Conservation (phyloP, 2,113 vertebrate species). For the Serilophus lunatus region DNA sequence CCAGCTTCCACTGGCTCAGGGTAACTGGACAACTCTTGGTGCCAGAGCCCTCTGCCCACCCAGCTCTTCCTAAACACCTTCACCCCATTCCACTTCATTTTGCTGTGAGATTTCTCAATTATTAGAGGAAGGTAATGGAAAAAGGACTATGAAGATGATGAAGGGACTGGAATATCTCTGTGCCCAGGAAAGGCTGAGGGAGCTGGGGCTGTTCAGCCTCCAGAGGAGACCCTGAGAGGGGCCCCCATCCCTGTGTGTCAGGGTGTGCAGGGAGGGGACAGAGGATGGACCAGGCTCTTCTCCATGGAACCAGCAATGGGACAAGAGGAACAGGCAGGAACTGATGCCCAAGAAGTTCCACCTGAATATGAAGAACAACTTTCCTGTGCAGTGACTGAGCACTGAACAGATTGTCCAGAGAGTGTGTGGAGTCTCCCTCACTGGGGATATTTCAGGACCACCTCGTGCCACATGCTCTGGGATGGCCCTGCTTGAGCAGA, state of each 20-base stretch:
- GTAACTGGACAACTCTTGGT: background rate
- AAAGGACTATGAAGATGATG: background rate
- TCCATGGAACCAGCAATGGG: background rate
- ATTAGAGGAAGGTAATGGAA: background rate
- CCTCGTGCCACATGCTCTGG: background rate
- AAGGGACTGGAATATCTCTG: background rate
- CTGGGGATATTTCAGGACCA: background rate
- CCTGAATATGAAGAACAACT: background rate
- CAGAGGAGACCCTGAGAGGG: background rate
- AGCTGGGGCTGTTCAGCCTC: background rate
- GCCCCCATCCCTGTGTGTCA: background rate
- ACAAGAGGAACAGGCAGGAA: background rate
- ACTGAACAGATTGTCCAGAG: background rate
- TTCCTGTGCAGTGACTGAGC: background rate
- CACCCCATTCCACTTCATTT: background rate
- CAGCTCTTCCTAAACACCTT: background rate
- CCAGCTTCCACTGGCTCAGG: background rate
- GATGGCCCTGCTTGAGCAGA: background rate
- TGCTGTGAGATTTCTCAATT: background rate
- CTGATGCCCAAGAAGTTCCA: background rate
- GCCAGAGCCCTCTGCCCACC: background rate
- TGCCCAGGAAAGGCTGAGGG: background rate
- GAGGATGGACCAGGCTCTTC: background rate
- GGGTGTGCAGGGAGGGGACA: background rate
- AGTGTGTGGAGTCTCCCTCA: background rate